A percentile compares a stretch with the other conserved stretches of the same genome.
Conservation (phyloP, 2,113 vertebrate species). For the Fulica atra region DNA sequence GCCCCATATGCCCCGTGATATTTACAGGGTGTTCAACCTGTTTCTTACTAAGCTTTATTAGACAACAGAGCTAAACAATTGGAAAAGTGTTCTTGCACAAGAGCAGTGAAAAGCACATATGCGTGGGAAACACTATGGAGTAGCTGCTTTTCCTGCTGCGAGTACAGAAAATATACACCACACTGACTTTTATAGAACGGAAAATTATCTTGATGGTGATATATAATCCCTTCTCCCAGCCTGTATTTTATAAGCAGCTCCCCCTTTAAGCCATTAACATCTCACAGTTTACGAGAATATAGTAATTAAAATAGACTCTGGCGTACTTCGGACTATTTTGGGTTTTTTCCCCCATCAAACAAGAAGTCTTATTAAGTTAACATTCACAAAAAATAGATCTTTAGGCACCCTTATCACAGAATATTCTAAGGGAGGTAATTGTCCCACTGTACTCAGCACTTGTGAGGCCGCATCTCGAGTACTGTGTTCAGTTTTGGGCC, state of each 20-base stretch:
- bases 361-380: not conserved
- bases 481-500: too few species aligned
- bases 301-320: not conserved
- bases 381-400: not conserved
- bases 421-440: not conserved
- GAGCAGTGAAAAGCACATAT: not conserved
- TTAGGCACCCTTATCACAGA: not conserved
- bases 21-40: not conserved
- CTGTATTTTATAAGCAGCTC: not conserved
- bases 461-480: too few species aligned
- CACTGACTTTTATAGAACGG: not conserved
- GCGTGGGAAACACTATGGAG: not conserved
- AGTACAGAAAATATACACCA: not conserved
- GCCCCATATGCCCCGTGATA: too few species aligned
- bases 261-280: not conserved
- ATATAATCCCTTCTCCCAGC: not conserved
- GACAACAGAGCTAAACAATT: accelerated
- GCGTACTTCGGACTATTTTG: accelerated
- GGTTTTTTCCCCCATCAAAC: not conserved
- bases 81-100: not conserved
- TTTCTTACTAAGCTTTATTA: not conserved
- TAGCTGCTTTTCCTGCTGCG: not conserved
- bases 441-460: too few species aligned
- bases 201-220: not conserved
- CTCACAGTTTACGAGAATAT: not conserved